Conservation (phyloP, 2,888 invertebrate species). For the Eustalomyia histrio region DNA sequence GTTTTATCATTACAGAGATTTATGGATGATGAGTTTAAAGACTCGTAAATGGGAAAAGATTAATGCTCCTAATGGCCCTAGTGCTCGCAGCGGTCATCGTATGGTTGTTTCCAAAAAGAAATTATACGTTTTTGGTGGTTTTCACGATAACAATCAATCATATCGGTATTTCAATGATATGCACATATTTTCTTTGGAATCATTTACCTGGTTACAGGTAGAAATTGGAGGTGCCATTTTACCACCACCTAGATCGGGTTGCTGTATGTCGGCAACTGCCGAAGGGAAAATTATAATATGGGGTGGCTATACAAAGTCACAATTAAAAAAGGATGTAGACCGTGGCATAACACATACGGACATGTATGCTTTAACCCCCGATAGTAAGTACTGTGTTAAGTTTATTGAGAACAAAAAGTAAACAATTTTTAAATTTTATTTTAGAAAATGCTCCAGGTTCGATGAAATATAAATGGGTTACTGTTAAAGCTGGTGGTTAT, state of each 20-base stretch:
- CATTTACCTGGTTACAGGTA: constrained; percentile 88
- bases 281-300: constrained; percentile 86
- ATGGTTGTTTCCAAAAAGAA: constrained; percentile 90
- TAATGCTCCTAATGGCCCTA: constrained; percentile 86
- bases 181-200: constrained; percentile 89
- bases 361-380: constrained; percentile 84
- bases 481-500: constrained; percentile 84
- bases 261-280: constrained; percentile 80
- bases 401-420: too few relatives aligned
- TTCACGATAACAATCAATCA: constrained; percentile 91
- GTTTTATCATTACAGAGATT: constrained; percentile 94
- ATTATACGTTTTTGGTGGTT: constrained; percentile 93
- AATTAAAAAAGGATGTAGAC: constrained; percentile 87
- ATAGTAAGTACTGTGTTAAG: constrained; percentile 81
- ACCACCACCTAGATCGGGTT: constrained; percentile 90
- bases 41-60: constrained; percentile 92
- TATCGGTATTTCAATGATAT: constrained; percentile 95
- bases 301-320: constrained; percentile 89
- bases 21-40: constrained; percentile 91
- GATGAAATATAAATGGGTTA: constrained; percentile 87
- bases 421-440: too few relatives aligned
- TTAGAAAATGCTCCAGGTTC: constrained; percentile 82
- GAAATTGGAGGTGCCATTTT: constrained; percentile 82
- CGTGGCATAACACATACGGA: constrained; percentile 86
- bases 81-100: constrained; percentile 92